These are phyloP conservation scores for Eudorcas thomsonii DNA, from an alignment of 2,113 vertebrate species.

Conservation along the genomic window DNA sequence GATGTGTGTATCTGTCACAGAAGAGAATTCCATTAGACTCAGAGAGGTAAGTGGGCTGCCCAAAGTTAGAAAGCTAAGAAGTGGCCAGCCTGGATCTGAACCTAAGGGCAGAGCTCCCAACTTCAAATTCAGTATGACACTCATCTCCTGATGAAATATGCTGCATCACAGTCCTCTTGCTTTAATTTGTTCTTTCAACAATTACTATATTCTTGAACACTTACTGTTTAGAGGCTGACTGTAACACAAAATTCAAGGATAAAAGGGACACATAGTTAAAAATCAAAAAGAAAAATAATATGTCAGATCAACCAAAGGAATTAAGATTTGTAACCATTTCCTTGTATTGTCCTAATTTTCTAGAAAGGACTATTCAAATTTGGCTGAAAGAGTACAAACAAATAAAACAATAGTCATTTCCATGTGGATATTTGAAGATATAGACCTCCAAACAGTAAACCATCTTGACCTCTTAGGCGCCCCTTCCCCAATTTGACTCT, in stretches of 20 bases:
- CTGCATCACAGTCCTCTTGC: neutral
- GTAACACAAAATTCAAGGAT: neutral
- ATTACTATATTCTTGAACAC: neutral
- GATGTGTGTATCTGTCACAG: neutral
- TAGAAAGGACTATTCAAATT: constrained; percentile 17
- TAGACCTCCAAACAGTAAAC: neutral
- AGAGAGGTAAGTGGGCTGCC: neutral
- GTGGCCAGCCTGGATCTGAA: neutral
- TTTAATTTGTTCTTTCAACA: neutral
- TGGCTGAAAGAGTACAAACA: neutral
- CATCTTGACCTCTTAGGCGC: neutral
- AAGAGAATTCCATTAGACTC: neutral
- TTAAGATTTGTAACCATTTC: neutral
- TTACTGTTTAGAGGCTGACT: neutral
- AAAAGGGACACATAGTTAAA: neutral
- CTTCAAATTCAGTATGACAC: neutral
- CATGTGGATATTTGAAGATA: neutral
- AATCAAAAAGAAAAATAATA: neutral
- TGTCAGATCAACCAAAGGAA: neutral
- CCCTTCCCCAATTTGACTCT: neutral
- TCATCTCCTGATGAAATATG: neutral
- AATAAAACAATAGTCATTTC: neutral
- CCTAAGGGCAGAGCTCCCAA: neutral
- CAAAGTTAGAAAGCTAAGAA: neutral
- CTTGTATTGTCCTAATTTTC: neutral